Base-by-base conservation (phyloP, 2,888 invertebrate genomes). In the Tethea ocularis region DNA sequence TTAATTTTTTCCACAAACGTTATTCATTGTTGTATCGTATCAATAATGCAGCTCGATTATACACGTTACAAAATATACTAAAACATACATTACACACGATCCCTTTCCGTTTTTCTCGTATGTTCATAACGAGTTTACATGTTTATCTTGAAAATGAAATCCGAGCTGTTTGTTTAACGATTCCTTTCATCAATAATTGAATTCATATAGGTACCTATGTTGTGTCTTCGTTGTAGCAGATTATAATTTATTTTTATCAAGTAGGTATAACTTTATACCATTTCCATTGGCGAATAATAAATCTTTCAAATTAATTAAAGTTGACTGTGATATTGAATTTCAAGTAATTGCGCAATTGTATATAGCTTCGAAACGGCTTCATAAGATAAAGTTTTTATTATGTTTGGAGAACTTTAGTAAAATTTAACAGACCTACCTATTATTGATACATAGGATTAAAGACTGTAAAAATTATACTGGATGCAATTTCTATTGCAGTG, bases 1-100 rank as follows among this genome's bases (percentile, higher is more conserved):
- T 89, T 89, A 87, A 89, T 91, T 90, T 90, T 80, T 77, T 77
- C 74, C 68, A 33, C 59, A 68, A 75, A 80, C 78, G 77, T 76
- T 77, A 69, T 76, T 78, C 69, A 69, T 64, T 70, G 73, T 67
- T 68, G 68, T 72, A 78, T 78, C 63, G 72, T 70, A 77, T 78
- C 79, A 69, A 82, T 77, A 75, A 72, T 76, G 77, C 69, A 67
- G 67, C 66, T 56, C 68, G 61, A 75, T 76, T 77, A 74, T 70
- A 61, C 58, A 63, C 58, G 68, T 64, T 67, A 67, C 63, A 64
- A 61, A 73, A 72, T 75, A 71, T 74, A 75, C 67, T 64, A 20
- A 20, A 46, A 33, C 33, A 36, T 54, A 22, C 33, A 54, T 54
- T 36, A 22, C 11, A 54, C 15, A n/a, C 17, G 33, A 54, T 13